Base-by-base conservation (phyloP, 2,888 invertebrate species). In the Ganaspis brasiliensis region DNA sequence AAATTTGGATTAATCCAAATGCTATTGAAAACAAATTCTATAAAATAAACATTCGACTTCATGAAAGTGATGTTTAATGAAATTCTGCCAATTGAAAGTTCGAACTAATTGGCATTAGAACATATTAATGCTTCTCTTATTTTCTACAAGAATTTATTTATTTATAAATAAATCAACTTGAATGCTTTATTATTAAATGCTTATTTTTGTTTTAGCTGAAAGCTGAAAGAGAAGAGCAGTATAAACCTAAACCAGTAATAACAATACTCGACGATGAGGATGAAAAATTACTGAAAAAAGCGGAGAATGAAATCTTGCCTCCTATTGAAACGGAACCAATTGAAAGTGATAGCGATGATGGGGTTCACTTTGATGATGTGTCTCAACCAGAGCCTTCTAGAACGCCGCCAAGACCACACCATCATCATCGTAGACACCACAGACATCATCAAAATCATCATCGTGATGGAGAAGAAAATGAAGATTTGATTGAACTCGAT, bases 201-300 rank as follows among this genome's bases (percentile, higher is more conserved):
- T n/a, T n/a, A 1, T 24, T 55, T 73, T 72, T 76, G 74, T 87
- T 87, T 14, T 85, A 95, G 94, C 91, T 94, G 82, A 94, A 95
- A 89, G 94, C 94, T 83, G 96, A 96, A 90, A 94, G 95, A 70
- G 98, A 98, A 89, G 96, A 96, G 88, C 94, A 95, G 89, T 97
- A 98, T 92, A 95, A 94, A 91, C 98, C 98, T 73, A 95, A 96
- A 86, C 94, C 97, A 82, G 93, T 97, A 74, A 95, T 97, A 83
- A 92, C 92, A 74, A 92, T 93, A 77, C 90, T 92, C 55, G 90
- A 91, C 75, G 92, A 92, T 81, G 91, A 92, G 19, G 91, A 91
- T 45, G 92, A 92, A 8, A 91, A 91, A 70, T 84, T 87, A 19
- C 81, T 87, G 35, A 91, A 90, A 74, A 91, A 92, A 52, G 91